Percentiles rank a stretch among this genome's conserved stretches.
These are phyloP conservation scores for Acestrorhynchus altus DNA, from an alignment of 2,797 vertebrate genomes.

Conservation along the genomic window DNA sequence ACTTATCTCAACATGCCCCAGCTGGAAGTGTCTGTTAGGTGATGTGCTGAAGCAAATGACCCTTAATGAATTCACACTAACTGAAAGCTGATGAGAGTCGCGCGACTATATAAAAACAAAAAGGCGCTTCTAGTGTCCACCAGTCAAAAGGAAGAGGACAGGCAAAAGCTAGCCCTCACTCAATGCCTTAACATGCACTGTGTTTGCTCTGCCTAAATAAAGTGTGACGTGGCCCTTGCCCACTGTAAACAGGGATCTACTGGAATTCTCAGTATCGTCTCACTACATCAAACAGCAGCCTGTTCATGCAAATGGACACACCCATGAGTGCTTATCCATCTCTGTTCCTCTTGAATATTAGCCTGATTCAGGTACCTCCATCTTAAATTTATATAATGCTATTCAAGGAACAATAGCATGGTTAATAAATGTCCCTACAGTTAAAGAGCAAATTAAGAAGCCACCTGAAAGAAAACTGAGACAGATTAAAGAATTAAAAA, in stretches of 20 bases:
- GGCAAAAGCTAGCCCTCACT: not conserved
- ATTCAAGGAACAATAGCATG: not conserved
- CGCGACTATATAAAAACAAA: not conserved
- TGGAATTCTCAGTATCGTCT: slow-evolving; percentile 18
- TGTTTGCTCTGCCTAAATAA: not conserved
- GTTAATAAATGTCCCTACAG: no score
- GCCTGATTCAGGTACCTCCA: not conserved
- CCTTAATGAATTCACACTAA: slow-evolving; percentile 41
- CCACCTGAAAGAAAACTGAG: no score
- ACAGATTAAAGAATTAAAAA: no score
- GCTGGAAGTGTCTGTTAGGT: not conserved
- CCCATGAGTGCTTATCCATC: not conserved
- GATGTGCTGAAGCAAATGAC: slow-evolving; percentile 19
- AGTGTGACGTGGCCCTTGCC: not conserved
- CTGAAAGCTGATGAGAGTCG: slow-evolving; percentile 12
- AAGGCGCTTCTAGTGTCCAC: not conserved
- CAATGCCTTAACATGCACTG: not conserved
- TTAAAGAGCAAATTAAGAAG: no score
- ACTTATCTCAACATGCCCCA: not conserved
- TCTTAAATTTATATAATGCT: not conserved
- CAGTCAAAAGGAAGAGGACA: not conserved
- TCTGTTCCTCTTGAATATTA: no score
- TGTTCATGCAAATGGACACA: not conserved
- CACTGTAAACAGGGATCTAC: not conserved
- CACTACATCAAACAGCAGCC: not conserved